Conservation (phyloP, 2,113 vertebrate genomes). For the Alexandromys fortis region DNA sequence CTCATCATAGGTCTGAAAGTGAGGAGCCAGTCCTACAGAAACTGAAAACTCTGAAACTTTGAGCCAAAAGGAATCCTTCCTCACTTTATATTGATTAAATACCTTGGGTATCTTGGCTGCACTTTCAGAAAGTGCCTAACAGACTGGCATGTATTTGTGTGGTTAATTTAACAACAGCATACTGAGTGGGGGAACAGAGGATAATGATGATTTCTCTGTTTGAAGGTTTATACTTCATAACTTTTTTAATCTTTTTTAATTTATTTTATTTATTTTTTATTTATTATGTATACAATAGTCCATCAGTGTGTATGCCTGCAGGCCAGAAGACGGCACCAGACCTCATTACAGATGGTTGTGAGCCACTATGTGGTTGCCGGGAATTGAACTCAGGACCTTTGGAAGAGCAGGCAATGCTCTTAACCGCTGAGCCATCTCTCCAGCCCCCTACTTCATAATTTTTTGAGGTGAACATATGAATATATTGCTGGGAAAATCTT, state of each 20-base stretch:
- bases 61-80: background rate
- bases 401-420: too few species aligned
- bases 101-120: background rate
- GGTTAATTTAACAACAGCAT: conserved; percentile 36
- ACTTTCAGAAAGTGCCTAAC: background rate
- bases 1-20: background rate
- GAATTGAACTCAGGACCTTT: too few species aligned
- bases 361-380: too few species aligned
- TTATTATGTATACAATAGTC: too few species aligned
- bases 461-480: background rate
- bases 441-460: too few species aligned
- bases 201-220: conserved; percentile 30
- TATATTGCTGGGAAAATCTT: conserved; percentile 9
- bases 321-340: too few species aligned
- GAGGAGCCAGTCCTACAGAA: background rate
- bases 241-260: too few species aligned
- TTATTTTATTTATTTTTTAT: too few species aligned
- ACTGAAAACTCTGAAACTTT: background rate
- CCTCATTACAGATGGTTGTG: too few species aligned
- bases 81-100: background rate
- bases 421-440: too few species aligned
- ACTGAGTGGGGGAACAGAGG: background rate
- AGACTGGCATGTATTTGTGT: background rate
- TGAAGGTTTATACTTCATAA: conserved; percentile 48
- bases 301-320: too few species aligned